Conservation (phyloP, 2,113 vertebrate species). For the Scolopax mira region DNA sequence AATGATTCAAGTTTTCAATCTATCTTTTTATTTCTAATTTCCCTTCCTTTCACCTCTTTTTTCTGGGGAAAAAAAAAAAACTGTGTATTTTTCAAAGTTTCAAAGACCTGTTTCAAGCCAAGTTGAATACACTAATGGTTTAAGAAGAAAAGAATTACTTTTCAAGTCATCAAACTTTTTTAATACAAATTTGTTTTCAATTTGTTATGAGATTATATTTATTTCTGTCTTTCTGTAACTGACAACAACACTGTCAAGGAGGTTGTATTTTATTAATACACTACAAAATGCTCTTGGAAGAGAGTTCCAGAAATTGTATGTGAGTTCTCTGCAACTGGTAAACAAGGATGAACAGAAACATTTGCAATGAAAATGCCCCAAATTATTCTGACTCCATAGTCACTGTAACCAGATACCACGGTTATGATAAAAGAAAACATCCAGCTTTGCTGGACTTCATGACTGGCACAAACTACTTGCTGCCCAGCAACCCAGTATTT, state of each 20-base stretch:
- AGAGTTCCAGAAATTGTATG: not conserved
- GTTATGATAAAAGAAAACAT: not conserved
- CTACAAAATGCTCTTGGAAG: not conserved
- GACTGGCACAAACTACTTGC: not conserved
- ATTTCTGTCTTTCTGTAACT: not conserved
- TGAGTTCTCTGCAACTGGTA: not conserved
- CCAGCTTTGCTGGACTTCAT: not conserved
- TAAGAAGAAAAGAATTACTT: not conserved
- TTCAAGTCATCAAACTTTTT: not conserved
- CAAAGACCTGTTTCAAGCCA: not conserved
- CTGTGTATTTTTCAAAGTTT: not conserved
- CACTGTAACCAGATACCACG: not conserved
- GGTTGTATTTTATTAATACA: not conserved
- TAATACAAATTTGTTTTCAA: not conserved
- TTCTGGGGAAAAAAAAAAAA: not conserved
- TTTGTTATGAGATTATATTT: constrained; percentile 12
- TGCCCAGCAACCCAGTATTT: not conserved
- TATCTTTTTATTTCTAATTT: not conserved
- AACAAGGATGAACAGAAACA: not conserved
- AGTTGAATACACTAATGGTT: not conserved
- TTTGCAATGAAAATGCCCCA: not conserved
- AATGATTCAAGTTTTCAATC: not conserved
- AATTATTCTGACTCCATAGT: not conserved
- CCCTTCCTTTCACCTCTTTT: not conserved
- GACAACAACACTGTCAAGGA: not conserved